Conservation (phyloP, 2,113 vertebrate species). For the Pelecanoides urinatrix region DNA sequence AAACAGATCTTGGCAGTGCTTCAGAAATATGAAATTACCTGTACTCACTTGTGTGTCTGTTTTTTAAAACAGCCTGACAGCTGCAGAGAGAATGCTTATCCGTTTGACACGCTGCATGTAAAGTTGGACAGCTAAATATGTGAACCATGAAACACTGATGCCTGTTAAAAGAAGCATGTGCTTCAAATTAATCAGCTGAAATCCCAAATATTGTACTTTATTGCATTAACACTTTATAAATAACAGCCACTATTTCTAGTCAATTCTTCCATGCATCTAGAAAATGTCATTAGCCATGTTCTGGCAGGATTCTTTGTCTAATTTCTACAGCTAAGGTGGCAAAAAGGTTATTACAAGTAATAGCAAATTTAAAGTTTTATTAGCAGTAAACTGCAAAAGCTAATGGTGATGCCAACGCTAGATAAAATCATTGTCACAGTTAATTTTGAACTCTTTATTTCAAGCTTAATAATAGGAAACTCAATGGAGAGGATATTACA, state of each 20-base stretch:
- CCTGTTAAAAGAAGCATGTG: conserved; percentile 23
- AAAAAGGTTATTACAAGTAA: conserved; percentile 83
- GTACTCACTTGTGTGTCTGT: not conserved
- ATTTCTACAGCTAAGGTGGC: conserved; percentile 81
- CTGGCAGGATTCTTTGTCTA: conserved; percentile 72
- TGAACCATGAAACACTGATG: conserved; percentile 15
- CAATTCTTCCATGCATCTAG: conserved; percentile 46
- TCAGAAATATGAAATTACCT: conserved; percentile 13
- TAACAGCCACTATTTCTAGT: conserved; percentile 62
- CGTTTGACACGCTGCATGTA: conserved; percentile 15
- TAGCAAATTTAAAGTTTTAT: conserved; percentile 86
- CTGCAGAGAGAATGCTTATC: not conserved
- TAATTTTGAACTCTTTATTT: conserved; percentile 88
- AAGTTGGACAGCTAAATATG: conserved; percentile 3
- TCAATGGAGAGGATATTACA: conserved; percentile 87
- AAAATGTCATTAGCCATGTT: conserved; percentile 74
- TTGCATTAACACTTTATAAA: conserved; percentile 62
- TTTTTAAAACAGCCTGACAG: conserved; percentile 20
- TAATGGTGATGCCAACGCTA: conserved; percentile 80
- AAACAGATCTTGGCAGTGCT: not conserved
- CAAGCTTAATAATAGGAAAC: conserved; percentile 87
- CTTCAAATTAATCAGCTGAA: conserved; percentile 64
- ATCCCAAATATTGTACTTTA: not conserved
- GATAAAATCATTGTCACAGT: conserved; percentile 86
- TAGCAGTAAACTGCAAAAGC: conserved; percentile 84